Evolutionary conservation across 2,797 vertebrate genomes (phyloP), one percentile per base, ranked within the genome.

Genomic region (Allobates femoralis): DNA sequence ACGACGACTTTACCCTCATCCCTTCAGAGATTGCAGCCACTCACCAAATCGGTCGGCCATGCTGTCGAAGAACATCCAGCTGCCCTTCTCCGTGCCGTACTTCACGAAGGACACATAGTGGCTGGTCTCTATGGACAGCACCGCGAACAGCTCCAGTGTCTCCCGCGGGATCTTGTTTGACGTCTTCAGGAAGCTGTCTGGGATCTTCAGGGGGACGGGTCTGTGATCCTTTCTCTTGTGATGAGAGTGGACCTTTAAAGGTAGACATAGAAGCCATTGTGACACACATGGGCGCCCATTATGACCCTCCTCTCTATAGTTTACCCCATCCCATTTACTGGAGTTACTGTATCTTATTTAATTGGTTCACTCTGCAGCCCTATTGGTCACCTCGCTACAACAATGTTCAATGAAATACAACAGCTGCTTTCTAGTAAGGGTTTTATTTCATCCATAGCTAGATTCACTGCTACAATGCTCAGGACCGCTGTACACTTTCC

Each of bases 21-120:
- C 1, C 10, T 14, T 11, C 1, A 26, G 14, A 11, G 21, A 41
- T 71, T 1, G 3, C 3, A n/a, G n/a, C 1, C 37, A 8, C 94
- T 93, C 89, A 97, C 97, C 97, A 0, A 96, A 66, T 80, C 97
- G 91, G 92, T 98, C 97, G 0, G 97, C 96, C 97, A 98, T 98
- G 92, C 97, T 98, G 93, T 98, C 97, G 0, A 97, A 97, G 91
- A 98, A 98, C 92, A 97, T 95, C 97, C 97, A 98, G 92, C 97
- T 94, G 0, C 92, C n/a, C 0, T 81, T 89, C 37, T 90, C 82
- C 0, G 95, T 95, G 6, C 97, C 97, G 0, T 97, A 90, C n/a
- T 96, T 97, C 86, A 98, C 93, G 0, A 98, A 98, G 88, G 96
- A 96, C 50, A 98, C 96, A 0, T 98, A 98, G 91, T 98, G 97